These are phyloP conservation scores for Condylostylus longicornis DNA, from an alignment of 1,140 invertebrate species.

Conservation along the genomic window DNA sequence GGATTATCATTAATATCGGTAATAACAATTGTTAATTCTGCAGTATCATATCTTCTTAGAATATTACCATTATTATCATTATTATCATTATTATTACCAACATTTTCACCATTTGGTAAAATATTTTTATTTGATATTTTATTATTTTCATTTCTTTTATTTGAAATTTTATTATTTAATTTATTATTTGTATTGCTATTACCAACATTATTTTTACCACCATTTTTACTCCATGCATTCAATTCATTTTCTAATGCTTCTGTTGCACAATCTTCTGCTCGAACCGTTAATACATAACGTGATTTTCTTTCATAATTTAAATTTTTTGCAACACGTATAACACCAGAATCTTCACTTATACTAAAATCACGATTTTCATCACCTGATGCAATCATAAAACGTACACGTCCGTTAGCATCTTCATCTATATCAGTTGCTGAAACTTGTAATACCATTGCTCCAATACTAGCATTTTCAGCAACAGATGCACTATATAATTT, in stretches of 20 bases:
- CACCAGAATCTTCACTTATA: constrained; percentile 77
- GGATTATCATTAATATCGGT: constrained; percentile 91
- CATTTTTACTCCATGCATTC: background rate
- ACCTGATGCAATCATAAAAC: constrained; percentile 76
- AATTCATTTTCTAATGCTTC: constrained; percentile 36
- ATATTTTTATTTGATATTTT: no score
- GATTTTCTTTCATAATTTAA: constrained; percentile 81
- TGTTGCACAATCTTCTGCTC: constrained; percentile 74
- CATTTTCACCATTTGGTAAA: background rate
- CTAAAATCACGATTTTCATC: constrained; percentile 81
- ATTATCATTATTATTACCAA: background rate
- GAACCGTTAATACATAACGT: constrained; percentile 65
- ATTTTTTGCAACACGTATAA: constrained; percentile 76
- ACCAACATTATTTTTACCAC: no score
- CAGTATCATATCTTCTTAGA: constrained; percentile 43
- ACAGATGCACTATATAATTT: constrained; percentile 75
- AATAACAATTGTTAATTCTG: constrained; percentile 49
- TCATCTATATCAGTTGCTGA: constrained; percentile 85
- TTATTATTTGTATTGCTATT: constrained; percentile 36
- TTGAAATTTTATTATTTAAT: constrained; percentile 11
- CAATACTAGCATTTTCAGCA: constrained; percentile 85
- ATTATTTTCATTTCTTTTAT: constrained; percentile 23
- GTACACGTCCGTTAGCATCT: constrained; percentile 70
- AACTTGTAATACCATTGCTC: constrained; percentile 75
- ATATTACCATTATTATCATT: background rate